Evolutionary conservation across 2,113 vertebrate genomes (phyloP), one percentile per base, ranked within the genome.

Genomic region (Calyptomena viridis): DNA sequence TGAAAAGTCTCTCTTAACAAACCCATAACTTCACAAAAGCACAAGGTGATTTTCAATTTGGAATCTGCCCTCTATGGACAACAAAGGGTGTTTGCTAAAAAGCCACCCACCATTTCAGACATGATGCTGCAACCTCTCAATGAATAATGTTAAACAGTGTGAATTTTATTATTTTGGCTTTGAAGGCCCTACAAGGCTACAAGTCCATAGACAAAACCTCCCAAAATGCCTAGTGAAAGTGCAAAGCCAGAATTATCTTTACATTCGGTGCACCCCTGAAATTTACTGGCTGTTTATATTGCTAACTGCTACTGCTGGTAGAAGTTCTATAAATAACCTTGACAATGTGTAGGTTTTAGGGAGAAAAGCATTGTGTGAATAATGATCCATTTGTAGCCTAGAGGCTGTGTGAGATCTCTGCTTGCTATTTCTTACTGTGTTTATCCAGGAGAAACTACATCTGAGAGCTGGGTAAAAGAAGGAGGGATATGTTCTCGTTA

Each of bases 101-200:
- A 80, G 75, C 79, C 91, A 92, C 88, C 88, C 92, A 96, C 85
- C 21, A 40, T 77, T 92, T 78, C 79, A 86, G 88, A 52, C 15
- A 3, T 22, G n/a, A 67, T 86, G 68, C 64, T 92, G 60, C 76
- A 92, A 17, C 52, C 52, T 84, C 79, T 86, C 80, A 1, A 13
- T 62, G 52, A 90, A 85, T 90, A 88, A 72, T 12, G 18, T 78
- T 92, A 71, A 90, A 84, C 44, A 28, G 72, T 2, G 3, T 92
- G 76, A 87, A 80, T 92, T 95, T 94, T 87, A 93, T 93, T 93
- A 81, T 96, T 92, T 81, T 72, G 68, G 60, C 24, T 95, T 86
- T 64, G 85, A 90, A 82, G 64, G 53, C 73, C 87, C 63, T 59
- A 58, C 30, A 91, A 74, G 79, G 6, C 83, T 96, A 28, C 25